Percentiles rank a stretch among this genome's conserved stretches.
Conservation (phyloP, 2,888 invertebrate genomes). For the Apamea crenata region DNA sequence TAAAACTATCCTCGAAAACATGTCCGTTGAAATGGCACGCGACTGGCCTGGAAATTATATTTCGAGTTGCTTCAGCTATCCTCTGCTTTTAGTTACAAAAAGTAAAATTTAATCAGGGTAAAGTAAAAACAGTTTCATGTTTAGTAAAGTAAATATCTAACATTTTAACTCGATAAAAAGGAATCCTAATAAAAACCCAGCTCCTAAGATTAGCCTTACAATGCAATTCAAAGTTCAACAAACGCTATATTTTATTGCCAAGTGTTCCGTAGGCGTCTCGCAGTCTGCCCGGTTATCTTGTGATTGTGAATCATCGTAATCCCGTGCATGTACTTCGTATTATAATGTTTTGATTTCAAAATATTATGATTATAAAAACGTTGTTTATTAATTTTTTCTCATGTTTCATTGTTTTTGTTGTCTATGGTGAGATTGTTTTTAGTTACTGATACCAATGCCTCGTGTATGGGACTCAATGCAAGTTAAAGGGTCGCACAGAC, state of each 20-base stretch:
- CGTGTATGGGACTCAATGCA: background rate
- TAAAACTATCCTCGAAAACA: slow-evolving; percentile 40
- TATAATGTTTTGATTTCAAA: slow-evolving; percentile 34
- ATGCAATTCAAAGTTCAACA: slow-evolving; percentile 63
- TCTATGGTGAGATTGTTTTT: slow-evolving; percentile 16
- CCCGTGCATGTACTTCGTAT: slow-evolving; percentile 26
- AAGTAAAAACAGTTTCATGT: background rate
- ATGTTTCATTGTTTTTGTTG: slow-evolving; percentile 1
- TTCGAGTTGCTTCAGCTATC: background rate
- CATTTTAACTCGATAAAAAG: slow-evolving; percentile 8
- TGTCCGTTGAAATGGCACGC: slow-evolving; percentile 17
- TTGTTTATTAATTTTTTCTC: background rate
- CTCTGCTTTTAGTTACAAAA: background rate
- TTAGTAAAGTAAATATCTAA: background rate
- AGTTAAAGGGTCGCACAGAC: background rate
- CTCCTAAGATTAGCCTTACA: slow-evolving; percentile 33
- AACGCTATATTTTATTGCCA: slow-evolving; percentile 56
- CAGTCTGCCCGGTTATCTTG: slow-evolving; percentile 46
- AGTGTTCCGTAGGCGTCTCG: slow-evolving; percentile 61
- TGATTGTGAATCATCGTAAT: slow-evolving; percentile 62
- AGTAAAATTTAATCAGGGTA: background rate
- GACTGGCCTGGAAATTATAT: slow-evolving; percentile 22
- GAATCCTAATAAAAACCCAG: background rate
- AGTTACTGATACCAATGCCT: background rate
- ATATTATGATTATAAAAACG: slow-evolving; percentile 33